Percentiles rank a stretch among this genome's conserved stretches.
These are phyloP conservation scores for Rhyacophila brunnea DNA, from an alignment of 1,140 invertebrate genomes.

Conservation along the genomic window DNA sequence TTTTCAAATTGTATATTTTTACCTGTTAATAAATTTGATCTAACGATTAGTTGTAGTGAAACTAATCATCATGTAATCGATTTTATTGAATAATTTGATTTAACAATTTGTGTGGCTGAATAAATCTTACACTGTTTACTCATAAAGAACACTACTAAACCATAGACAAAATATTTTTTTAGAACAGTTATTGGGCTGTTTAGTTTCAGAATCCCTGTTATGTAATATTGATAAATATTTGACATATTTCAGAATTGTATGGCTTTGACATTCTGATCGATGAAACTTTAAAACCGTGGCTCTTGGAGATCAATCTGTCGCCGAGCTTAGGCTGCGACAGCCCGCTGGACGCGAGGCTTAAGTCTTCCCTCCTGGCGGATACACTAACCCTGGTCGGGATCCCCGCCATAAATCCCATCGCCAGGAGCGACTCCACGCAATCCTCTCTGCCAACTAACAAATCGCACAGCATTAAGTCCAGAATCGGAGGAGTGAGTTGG, in stretches of 20 bases:
- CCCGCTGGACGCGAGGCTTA: conserved; percentile 87
- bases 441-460: conserved; percentile 9
- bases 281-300: conserved; percentile 87
- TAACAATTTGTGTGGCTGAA: no score
- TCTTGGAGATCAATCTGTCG: conserved; percentile 90
- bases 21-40: no score
- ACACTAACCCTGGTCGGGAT: conserved; percentile 87
- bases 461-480: conserved; percentile 40
- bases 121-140: no score
- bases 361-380: conserved; percentile 88
- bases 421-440: conserved; percentile 34
- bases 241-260: conserved; percentile 72
- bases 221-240: background rate
- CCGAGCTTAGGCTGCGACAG: conserved; percentile 88
- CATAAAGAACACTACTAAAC: no score
- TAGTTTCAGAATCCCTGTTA: background rate
- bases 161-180: background rate
- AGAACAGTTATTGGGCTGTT: background rate
- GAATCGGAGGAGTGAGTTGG: conserved; percentile 47
- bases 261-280: conserved; percentile 96
- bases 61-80: no score
- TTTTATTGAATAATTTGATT: no score
- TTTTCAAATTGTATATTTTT: no score
- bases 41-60: no score
- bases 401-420: conserved; percentile 69